phyloP scores from a whole-genome alignment of 2,797 vertebrate species.

The Clarias pachynema region DNA sequence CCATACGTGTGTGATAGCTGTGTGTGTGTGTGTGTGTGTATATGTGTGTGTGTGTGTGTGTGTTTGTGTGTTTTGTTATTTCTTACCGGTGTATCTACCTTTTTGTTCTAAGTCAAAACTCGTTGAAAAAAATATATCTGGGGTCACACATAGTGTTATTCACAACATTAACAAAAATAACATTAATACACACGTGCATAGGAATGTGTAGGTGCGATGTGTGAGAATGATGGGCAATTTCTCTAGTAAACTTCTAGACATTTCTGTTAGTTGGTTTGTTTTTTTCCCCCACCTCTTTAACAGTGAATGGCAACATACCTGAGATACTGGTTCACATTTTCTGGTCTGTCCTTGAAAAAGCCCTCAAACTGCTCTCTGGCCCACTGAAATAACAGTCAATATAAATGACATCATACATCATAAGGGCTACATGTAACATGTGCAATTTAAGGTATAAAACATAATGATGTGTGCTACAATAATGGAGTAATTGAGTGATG shows the following conservation, averaged over 20 bases:
- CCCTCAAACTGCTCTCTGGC: conserved; percentile 87
- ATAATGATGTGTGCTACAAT: background rate
- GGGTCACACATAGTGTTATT: background rate
- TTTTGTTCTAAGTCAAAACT: background rate
- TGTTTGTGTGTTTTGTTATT: too few species aligned
- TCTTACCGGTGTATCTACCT: background rate
- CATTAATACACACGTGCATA: background rate
- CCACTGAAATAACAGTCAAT: conserved; percentile 76
- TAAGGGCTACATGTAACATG: background rate
- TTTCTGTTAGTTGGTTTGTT: background rate
- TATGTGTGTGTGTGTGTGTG: background rate
- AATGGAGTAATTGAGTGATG: background rate
- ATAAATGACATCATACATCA: background rate
- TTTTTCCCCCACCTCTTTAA: background rate
- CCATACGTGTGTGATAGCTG: too few species aligned
- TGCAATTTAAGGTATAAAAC: background rate
- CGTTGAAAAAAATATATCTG: background rate
- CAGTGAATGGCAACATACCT: conserved; percentile 66
- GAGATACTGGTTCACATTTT: conserved; percentile 77
- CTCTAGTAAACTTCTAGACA: background rate
- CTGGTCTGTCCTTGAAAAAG: conserved; percentile 80
- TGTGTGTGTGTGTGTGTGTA: background rate
- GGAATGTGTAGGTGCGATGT: background rate
- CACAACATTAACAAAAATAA: too few species aligned
- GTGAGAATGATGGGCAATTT: background rate